Percentiles rank a stretch among this genome's conserved stretches.
phyloP scores from a whole-genome alignment of 2,113 vertebrate species.

The Lepus europaeus region DNA sequence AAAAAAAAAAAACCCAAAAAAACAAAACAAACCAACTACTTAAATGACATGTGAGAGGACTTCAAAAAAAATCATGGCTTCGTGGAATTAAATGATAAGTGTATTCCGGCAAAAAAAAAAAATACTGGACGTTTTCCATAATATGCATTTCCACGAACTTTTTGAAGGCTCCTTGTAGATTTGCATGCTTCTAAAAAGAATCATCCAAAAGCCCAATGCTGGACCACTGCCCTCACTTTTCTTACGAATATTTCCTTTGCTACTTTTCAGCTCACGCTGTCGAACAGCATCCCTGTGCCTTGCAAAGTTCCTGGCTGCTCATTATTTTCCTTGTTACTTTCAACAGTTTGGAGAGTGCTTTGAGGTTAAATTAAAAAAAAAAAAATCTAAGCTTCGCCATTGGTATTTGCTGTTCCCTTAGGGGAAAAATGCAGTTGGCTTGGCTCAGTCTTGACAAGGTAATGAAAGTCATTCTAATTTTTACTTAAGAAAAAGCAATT shows the following conservation, averaged over 20 bases:
- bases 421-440: constrained; percentile 41
- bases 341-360: constrained; percentile 36
- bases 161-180: not conserved
- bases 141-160: too few species aligned
- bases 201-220: not conserved
- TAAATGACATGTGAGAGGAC: not conserved
- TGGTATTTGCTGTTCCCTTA: constrained; percentile 70
- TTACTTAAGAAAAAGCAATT: constrained; percentile 94
- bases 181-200: not conserved
- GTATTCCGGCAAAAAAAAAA: too few species aligned
- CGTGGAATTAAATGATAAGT: too few species aligned
- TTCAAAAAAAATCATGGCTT: too few species aligned
- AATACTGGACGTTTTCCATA: too few species aligned
- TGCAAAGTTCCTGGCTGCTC: not conserved
- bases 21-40: not conserved
- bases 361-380: constrained; percentile 53
- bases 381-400: not conserved
- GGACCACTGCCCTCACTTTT: not conserved
- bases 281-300: not conserved
- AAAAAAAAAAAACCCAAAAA: too few species aligned
- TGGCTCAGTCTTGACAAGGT: constrained; percentile 72
- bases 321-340: not conserved
- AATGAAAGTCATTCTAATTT: constrained; percentile 88
- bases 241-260: not conserved
- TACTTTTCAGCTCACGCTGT: not conserved